A percentile compares a stretch with the other conserved stretches of the same genome.
phyloP scores from a whole-genome alignment of 2,888 invertebrate genomes.

The Onthophagus sagittarius region DNA sequence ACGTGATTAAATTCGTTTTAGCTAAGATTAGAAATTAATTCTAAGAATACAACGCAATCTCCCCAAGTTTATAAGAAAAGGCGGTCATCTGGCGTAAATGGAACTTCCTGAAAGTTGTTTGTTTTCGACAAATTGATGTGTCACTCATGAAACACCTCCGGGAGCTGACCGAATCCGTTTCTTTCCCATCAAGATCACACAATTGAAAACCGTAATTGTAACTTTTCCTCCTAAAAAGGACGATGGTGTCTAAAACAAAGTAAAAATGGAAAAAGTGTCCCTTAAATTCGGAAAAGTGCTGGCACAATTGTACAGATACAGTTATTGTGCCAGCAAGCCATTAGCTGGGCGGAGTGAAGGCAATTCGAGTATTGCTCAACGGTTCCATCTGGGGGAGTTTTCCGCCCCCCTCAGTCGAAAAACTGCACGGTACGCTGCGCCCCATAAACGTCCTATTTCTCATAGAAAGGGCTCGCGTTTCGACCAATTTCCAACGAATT shows the following conservation, averaged over 20 bases:
- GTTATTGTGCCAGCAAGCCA: conserved; percentile 6
- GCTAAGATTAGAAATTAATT: too few species aligned
- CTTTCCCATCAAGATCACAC: neutral
- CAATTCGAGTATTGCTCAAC: conserved; percentile 22
- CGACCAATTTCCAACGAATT: conserved; percentile 32
- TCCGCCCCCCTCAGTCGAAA: conserved; percentile 15
- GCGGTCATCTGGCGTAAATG: conserved; percentile 6
- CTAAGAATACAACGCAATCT: too few species aligned
- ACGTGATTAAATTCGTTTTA: too few species aligned
- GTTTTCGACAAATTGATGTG: conserved; percentile 12
- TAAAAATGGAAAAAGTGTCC: neutral
- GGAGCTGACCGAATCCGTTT: neutral
- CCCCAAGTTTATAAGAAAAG: neutral
- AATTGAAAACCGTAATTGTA: neutral
- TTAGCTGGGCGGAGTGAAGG: conserved; percentile 17
- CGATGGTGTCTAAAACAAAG: too few species aligned
- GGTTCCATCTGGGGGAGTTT: neutral
- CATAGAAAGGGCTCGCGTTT: conserved; percentile 27
- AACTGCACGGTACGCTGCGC: conserved; percentile 25
- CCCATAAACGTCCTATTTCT: conserved; percentile 29
- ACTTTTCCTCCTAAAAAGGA: neutral
- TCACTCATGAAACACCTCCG: neutral
- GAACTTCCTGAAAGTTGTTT: conserved; percentile 2
- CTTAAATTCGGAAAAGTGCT: neutral
- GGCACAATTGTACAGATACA: conserved; percentile 4